Evolutionary conservation across 2,888 invertebrate genomes (phyloP), one percentile per base, ranked within the genome.

Genomic region (Metacarcinus magister): DNA sequence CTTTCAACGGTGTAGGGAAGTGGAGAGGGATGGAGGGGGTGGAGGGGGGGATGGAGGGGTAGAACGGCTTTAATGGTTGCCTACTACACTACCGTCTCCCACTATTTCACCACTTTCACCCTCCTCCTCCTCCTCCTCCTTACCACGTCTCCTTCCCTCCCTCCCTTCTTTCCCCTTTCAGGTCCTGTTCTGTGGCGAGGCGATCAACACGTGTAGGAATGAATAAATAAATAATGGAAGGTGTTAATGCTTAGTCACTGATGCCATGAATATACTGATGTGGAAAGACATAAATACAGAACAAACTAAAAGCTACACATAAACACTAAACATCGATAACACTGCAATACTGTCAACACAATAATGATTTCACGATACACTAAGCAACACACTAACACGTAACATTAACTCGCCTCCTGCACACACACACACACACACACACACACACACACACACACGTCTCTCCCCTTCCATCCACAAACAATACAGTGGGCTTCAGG

Each of bases 401-500:
- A 82, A 82, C 82, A 82, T 32, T 32, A 82, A 82, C 32, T 32
- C 82, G 28, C 32, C 82, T n/a, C 32, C 82, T 82, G 82, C 82
- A 32, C 28, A 82, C 75, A 82, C 82, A 82, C 82, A 82, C 82
- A 82, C 82, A 82, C 67, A 67, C 67, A 67, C 67, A 67, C 82
- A 82, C 82, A 82, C 75, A 82, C 82, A 82, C 28, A 82, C 82
- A 82, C 82, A 82, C 82, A 32, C 82, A 32, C 82, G 32, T 32
- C 32, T 82, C 82, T 82, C 82, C 82, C 82, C 82, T 82, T 82
- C 82, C 82, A 28, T 82, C 32, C 82, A 82, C 82, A 82, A 82
- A 82, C 82, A 82, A 82, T 82, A 82, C 82, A 32, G 82, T 82
- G 82, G 82, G 82, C 82, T 82, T 82, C 82, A 32, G 82, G 82